Evolutionary conservation across 2,797 vertebrate species (phyloP).

Genomic region (Eulemur rubriventer): DNA sequence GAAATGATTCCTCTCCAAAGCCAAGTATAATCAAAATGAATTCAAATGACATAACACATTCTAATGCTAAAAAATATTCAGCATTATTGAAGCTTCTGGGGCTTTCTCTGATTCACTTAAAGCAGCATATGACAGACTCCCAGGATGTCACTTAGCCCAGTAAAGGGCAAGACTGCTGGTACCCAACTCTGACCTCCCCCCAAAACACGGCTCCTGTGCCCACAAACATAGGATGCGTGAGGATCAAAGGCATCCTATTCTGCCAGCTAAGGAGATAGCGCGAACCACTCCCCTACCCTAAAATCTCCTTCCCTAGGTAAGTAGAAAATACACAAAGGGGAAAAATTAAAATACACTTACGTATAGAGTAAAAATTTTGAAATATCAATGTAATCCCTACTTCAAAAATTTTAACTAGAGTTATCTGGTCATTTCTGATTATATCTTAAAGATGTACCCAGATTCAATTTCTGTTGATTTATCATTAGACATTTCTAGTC

Average conservation of each 20-base stretch:
- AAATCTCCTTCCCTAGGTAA: constrained; percentile 77
- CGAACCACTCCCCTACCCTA: constrained; percentile 61
- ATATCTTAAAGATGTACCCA: constrained; percentile 74
- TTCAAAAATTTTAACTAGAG: constrained; percentile 78
- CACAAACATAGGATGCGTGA: constrained; percentile 75
- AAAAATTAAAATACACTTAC: constrained; percentile 78
- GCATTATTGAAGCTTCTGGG: constrained; percentile 71
- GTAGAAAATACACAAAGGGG: constrained; percentile 62
- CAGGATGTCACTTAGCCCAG: constrained; percentile 61
- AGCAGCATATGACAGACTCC: constrained; percentile 78
- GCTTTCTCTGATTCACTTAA: constrained; percentile 78
- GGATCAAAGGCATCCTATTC: constrained; percentile 82
- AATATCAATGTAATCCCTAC: constrained; percentile 47
- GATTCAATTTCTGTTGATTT: constrained; percentile 77
- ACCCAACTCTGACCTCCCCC: constrained; percentile 67
- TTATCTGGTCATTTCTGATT: constrained; percentile 75
- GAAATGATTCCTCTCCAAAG: constrained; percentile 69
- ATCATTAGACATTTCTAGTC: constrained; percentile 79
- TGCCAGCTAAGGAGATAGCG: constrained; percentile 79
- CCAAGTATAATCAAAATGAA: constrained; percentile 77
- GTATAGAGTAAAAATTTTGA: background rate
- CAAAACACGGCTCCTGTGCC: constrained; percentile 74
- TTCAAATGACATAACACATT: constrained; percentile 75
- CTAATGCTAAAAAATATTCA: constrained; percentile 82
- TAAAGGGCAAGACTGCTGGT: constrained; percentile 56